phyloP scores from a whole-genome alignment of 2,888 invertebrate species.

The Diploptera punctata region DNA sequence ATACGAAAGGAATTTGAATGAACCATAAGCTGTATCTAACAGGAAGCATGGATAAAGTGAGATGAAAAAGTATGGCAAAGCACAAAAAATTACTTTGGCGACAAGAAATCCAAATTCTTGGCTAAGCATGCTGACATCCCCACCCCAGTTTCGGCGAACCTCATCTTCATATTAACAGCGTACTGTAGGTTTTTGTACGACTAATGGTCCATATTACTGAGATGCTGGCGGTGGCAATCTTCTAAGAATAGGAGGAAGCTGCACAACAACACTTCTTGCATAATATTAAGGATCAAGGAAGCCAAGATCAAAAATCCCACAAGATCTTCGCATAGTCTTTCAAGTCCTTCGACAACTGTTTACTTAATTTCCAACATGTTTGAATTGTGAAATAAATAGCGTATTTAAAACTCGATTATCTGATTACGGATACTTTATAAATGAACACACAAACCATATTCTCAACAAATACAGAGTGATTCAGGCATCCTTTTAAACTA shows the following conservation, averaged over 20 bases:
- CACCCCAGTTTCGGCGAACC: neutral
- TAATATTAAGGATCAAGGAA: constrained; percentile 30
- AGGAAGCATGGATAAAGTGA: neutral
- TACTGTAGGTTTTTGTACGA: constrained; percentile 33
- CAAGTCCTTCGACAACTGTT: neutral
- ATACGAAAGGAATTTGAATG: constrained; percentile 17
- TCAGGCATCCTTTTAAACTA: too few relatives aligned
- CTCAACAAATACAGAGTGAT: too few relatives aligned
- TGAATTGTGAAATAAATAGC: too few relatives aligned
- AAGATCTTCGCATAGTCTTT: constrained; percentile 11
- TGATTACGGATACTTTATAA: too few relatives aligned
- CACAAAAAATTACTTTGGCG: constrained; percentile 10
- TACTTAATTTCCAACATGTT: too few relatives aligned
- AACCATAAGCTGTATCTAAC: constrained; percentile 13
- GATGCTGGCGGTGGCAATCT: neutral
- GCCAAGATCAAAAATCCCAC: constrained; percentile 10
- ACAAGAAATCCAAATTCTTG: constrained; percentile 31
- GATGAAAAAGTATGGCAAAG: neutral
- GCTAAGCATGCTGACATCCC: constrained; percentile 16
- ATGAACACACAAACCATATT: too few relatives aligned
- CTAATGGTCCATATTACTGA: constrained; percentile 37
- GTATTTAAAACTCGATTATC: too few relatives aligned
- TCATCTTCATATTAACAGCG: constrained; percentile 38
- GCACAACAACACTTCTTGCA: constrained; percentile 34
- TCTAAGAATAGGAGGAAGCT: constrained; percentile 19